A percentile compares a stretch with the other conserved stretches of the same genome.
These are phyloP conservation scores for Nanorana parkeri DNA, from an alignment of 2,113 vertebrate species.

Conservation along the genomic window DNA sequence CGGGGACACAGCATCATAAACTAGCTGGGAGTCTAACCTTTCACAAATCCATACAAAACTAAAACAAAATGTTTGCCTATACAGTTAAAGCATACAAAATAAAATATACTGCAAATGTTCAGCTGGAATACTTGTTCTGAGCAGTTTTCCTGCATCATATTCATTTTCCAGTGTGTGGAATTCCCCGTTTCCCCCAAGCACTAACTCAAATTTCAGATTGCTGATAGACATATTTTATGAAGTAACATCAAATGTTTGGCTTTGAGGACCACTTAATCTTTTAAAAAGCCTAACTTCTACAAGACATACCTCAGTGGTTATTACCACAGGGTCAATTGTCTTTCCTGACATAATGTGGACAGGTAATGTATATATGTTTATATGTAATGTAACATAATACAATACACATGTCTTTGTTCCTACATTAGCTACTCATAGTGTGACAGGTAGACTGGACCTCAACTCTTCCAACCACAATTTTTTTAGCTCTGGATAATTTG, in stretches of 20 bases:
- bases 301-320: constrained; percentile 25
- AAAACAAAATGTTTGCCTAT: too few relatives aligned
- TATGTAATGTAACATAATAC: constrained; percentile 40
- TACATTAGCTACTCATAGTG: background rate
- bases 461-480: background rate
- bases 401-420: background rate
- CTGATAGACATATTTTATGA: constrained; percentile 15
- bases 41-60: too few relatives aligned
- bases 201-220: constrained; percentile 7
- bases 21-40: too few relatives aligned
- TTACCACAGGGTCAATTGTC: constrained; percentile 42
- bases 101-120: too few relatives aligned
- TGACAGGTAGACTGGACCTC: constrained; percentile 10
- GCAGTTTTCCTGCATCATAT: background rate
- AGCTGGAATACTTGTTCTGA: too few relatives aligned
- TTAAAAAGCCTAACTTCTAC: constrained; percentile 26
- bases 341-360: constrained; percentile 41
- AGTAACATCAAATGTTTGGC: constrained; percentile 21
- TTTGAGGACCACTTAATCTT: constrained; percentile 20
- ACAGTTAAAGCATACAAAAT: too few relatives aligned
- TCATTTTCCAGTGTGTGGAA: background rate
- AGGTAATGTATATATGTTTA: constrained; percentile 31
- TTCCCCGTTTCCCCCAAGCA: background rate
- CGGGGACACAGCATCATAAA: too few relatives aligned
- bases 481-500: too few relatives aligned